A percentile compares a stretch with the other conserved stretches of the same genome.
These are phyloP conservation scores for Phthorimaea operculella DNA, from an alignment of 1,140 invertebrate genomes.

Conservation along the genomic window DNA sequence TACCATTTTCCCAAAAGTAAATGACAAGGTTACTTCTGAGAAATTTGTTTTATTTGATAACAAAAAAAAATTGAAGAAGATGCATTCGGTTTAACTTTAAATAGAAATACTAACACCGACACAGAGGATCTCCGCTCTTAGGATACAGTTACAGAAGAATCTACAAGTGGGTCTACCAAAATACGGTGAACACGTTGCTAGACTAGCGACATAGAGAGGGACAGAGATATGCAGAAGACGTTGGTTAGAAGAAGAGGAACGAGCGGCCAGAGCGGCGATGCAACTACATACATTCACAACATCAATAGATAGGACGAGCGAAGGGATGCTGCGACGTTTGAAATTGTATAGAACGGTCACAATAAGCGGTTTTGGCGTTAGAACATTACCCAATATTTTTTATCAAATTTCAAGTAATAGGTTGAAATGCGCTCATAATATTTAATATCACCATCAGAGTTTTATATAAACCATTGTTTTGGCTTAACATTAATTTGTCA, in stretches of 20 bases:
- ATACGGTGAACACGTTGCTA: slow-evolving; percentile 48
- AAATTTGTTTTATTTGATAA: neutral
- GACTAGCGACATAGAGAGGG: slow-evolving; percentile 48
- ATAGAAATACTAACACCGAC: slow-evolving; percentile 56
- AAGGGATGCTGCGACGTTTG: slow-evolving; percentile 49
- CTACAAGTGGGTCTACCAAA: slow-evolving; percentile 60
- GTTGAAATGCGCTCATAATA: no score
- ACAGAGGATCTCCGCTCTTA: slow-evolving; percentile 56
- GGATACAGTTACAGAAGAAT: slow-evolving; percentile 60
- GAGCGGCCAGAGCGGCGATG: slow-evolving; percentile 56
- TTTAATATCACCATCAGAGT: no score
- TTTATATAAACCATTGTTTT: no score
- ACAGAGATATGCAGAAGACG: slow-evolving; percentile 49
- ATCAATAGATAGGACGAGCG: slow-evolving; percentile 59
- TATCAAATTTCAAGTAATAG: no score
- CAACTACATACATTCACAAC: slow-evolving; percentile 64
- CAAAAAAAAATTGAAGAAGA: no score
- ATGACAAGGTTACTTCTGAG: neutral
- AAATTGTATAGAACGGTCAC: slow-evolving; percentile 56
- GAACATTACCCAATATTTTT: no score
- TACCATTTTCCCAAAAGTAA: neutral
- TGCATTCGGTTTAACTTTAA: slow-evolving; percentile 40
- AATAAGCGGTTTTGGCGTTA: no score
- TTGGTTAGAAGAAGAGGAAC: slow-evolving; percentile 49
- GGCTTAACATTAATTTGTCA: no score